A percentile compares a stretch with the other conserved stretches of the same genome.
Conservation (phyloP, 64 coral and sea anemone species). For the Montipora capricornis region DNA sequence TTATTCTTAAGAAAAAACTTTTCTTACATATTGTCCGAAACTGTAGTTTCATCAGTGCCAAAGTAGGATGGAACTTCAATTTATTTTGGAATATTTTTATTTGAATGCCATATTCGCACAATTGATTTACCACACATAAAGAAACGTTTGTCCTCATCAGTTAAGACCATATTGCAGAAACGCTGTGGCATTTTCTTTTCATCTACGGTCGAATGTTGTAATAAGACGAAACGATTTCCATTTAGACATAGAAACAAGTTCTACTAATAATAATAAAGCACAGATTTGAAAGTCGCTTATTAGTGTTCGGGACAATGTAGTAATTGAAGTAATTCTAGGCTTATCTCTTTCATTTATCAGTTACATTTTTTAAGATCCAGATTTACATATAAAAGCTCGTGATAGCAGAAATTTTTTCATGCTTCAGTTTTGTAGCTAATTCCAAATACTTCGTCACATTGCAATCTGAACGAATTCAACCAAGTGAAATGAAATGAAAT, state of each 20-base stretch:
- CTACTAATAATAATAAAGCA: no score
- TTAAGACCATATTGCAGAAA: not conserved
- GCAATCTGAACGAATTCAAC: no score
- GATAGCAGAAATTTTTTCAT: no score
- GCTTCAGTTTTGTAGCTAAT: no score
- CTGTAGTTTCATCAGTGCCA: no score
- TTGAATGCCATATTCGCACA: not conserved
- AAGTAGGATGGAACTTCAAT: no score
- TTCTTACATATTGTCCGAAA: no score
- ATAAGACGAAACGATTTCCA: not conserved
- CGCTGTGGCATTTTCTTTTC: not conserved
- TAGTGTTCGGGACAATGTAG: not conserved
- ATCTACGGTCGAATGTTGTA: not conserved
- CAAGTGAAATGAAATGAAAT: no score
- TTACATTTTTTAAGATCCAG: not conserved
- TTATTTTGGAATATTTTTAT: no score
- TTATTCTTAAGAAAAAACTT: no score
- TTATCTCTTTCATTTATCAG: constrained; percentile 4
- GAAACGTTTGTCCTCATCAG: not conserved
- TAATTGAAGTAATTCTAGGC: not conserved
- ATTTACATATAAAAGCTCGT: not conserved
- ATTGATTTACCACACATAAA: not conserved
- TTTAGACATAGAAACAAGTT: not conserved
- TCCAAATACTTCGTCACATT: no score
- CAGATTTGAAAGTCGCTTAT: no score